Base-by-base conservation (phyloP, 2,797 vertebrate species). In the Limnodromus scolopaceus region DNA sequence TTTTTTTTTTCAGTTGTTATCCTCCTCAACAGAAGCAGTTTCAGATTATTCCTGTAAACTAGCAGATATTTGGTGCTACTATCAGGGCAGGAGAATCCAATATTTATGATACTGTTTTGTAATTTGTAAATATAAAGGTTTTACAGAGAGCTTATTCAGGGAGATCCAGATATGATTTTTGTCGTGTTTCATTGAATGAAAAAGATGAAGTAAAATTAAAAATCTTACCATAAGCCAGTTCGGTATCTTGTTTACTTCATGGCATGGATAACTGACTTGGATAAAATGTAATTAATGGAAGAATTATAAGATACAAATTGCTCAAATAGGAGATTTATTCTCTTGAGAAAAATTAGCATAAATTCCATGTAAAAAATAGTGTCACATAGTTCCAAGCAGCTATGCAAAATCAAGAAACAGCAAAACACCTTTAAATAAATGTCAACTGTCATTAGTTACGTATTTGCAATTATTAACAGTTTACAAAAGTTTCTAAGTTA, bases 61-160 rank as follows among this genome's bases (percentile, higher is more conserved):
- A 83, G 57, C 81, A 79, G 60, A 76, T 91, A 91, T 36, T 88
- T 79, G 51, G 17, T 68, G n/a, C 39, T 93, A 39, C 64, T 91
- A 7, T 92, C 66, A 72, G 41, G 17, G 61, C 36, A 92, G 30
- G 70, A 61, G 27, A 94, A 54, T 70, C 51, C 54, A 91, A 16
- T 86, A 92, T 93, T 95, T 96, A 90, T 78, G n/a, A 60, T 28
- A 36, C 10, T 32, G 18, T 54, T 87, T 87, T 1, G 1, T 84
- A 69, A 69, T 83, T 93, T 78, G 1, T 84, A 69, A 69, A 83
- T 93, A 74, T 90, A 74, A 66, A 71, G 32, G 27, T 53, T 95
- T 95, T 93, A 71, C 38, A 78, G 74, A 64, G 28, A 89, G 28
- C 84, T 89, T 91, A 41, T 89, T 94, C 54, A 87, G 27, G 30